Base-by-base conservation (phyloP, 35 echinoderm and acorn worm genomes). In the Amphiura filiformis region DNA sequence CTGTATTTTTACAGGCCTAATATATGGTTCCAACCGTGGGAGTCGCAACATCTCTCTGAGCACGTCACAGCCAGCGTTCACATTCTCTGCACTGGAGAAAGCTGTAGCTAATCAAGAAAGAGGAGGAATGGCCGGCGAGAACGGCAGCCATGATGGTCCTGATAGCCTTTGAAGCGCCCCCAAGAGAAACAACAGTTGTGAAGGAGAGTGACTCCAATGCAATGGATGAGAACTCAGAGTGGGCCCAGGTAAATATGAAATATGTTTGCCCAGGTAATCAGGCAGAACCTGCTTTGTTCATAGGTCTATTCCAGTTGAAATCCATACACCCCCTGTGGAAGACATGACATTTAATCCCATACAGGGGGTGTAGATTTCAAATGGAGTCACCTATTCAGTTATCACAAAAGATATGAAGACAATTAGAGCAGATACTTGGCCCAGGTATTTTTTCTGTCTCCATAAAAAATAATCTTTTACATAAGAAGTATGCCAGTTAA, bases 11-110 rank as follows among this genome's bases (percentile, higher is more conserved):
- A 34, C 83, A 97, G 94, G 94, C 82, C 80, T 97, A 17, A 88
- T 97, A 12, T 89, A 93, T 47, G 94, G 94, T n/a, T 97, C 94
- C 18, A 93, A 92, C 56, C 83, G 87, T 18, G 87, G 90, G 36
- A 91, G 89, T 44, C 89, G 89, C 56, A 85, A 75, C 44, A 35
- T 91, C 31, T 85, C 82, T 32, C 76, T 91, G n/a, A 47, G 49
- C 49, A 26, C 64, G 12, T 75, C 83, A 11, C 70, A 38, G 35
- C 81, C 87, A 0, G 86, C 78, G 0, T 83, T 93, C 39, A 82
- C 85, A 1, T 39, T 76, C 32, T 42, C 82, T 38, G 57, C 86
- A 37, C 26, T 75, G 4, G 89, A 91, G 70, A 56, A 82, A 65
- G 61, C 89, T 31, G n/a, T 49, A n/a, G 82, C 82, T 39, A 41